Percentiles rank a stretch among this genome's conserved stretches.
Evolutionary conservation across 2,888 invertebrate genomes (phyloP).

Genomic region (Temnothorax ravouxi): DNA sequence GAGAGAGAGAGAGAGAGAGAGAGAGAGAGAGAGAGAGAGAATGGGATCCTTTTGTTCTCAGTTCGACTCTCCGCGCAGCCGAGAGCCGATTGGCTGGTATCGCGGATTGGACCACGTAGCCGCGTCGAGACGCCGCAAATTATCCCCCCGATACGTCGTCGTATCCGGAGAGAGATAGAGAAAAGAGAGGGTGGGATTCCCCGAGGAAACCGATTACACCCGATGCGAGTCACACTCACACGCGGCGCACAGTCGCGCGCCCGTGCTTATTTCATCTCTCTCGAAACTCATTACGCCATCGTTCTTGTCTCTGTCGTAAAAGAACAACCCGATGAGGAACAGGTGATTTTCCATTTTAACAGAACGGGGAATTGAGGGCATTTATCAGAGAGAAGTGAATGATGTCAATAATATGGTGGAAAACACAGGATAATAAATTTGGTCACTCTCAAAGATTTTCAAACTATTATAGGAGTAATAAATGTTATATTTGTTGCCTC

Average conservation of each 20-base stretch:
- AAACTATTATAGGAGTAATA: neutral
- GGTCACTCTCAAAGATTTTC: neutral
- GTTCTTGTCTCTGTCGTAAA: neutral
- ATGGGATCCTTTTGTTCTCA: constrained; percentile 83
- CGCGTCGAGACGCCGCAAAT: constrained; percentile 82
- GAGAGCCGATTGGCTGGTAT: constrained; percentile 82
- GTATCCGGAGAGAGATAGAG: constrained; percentile 61
- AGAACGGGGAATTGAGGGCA: neutral
- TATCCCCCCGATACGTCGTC: constrained; percentile 76
- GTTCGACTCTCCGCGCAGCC: constrained; percentile 80
- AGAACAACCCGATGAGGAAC: neutral
- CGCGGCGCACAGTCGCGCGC: constrained; percentile 32
- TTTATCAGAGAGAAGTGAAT: neutral
- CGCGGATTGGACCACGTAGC: constrained; percentile 83
- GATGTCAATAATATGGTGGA: neutral
- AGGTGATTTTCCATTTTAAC: constrained; percentile 23
- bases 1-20: neutral
- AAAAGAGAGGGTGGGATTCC: constrained; percentile 77
- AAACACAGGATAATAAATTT: neutral
- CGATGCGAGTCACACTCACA: constrained; percentile 69
- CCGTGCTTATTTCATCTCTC: constrained; percentile 48
- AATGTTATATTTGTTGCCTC: neutral
- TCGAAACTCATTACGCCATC: constrained; percentile 56
- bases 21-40: constrained; percentile 23
- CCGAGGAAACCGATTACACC: constrained; percentile 81